Conservation (phyloP, 2,113 vertebrate species). For the Sphaerodactylus townsendi region DNA sequence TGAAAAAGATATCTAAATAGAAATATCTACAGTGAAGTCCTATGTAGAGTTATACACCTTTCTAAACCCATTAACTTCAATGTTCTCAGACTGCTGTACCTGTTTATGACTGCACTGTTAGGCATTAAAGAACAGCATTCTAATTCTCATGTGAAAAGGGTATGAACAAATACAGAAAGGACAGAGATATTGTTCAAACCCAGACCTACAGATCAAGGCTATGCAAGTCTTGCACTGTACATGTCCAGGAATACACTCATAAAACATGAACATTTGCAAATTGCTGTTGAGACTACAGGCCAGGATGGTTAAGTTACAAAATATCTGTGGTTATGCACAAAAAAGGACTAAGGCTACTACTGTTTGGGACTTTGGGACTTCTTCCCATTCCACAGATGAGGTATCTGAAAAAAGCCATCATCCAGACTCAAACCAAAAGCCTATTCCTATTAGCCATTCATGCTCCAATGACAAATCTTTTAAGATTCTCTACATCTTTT, state of each 20-base stretch:
- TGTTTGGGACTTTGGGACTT: neutral
- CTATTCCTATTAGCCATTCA: too few relatives aligned
- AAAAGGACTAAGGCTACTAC: neutral
- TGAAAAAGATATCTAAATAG: neutral
- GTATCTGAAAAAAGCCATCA: neutral
- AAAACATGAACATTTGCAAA: neutral
- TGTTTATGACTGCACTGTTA: too few relatives aligned
- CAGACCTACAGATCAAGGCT: neutral
- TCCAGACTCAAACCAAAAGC: neutral
- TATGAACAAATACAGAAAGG: neutral
- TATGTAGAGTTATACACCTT: too few relatives aligned
- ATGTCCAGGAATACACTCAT: neutral
- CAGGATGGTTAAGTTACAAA: neutral
- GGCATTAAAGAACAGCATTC: too few relatives aligned
- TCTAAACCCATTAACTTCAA: too few relatives aligned
- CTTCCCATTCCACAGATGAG: neutral
- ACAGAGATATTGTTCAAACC: neutral
- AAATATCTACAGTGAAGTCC: neutral
- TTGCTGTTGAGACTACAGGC: neutral
- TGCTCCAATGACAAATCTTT: neutral
- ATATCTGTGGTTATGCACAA: neutral
- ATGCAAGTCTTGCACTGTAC: too few relatives aligned
- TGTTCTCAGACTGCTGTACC: too few relatives aligned
- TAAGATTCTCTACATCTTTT: too few relatives aligned
- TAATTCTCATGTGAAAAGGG: neutral